Percentiles rank a stretch among this genome's conserved stretches.
These are phyloP conservation scores for Tyrannus savana DNA, from an alignment of 2,113 vertebrate species.

Conservation along the genomic window DNA sequence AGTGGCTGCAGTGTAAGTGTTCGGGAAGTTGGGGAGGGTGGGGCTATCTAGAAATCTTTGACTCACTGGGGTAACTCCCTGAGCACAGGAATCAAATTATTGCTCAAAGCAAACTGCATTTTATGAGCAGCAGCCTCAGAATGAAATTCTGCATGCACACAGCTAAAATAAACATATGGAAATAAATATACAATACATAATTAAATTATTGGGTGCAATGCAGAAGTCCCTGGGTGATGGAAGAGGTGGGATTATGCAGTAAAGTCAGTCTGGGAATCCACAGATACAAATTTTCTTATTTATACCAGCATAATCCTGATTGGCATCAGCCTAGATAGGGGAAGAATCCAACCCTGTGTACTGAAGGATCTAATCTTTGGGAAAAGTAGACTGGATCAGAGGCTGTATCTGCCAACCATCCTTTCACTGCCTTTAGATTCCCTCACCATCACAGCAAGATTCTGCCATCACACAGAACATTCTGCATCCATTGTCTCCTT, in stretches of 20 bases:
- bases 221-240: background rate
- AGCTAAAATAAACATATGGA: background rate
- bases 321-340: constrained; percentile 25
- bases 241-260: constrained; percentile 8
- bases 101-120: constrained; percentile 32
- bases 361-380: constrained; percentile 47
- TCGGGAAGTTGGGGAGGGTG: constrained; percentile 75
- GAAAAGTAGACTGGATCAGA: constrained; percentile 39
- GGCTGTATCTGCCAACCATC: background rate
- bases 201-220: constrained; percentile 12
- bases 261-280: constrained; percentile 3
- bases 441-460: background rate
- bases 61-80: constrained; percentile 77
- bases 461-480: background rate
- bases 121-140: constrained; percentile 12
- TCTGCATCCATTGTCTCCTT: background rate
- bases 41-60: constrained; percentile 72
- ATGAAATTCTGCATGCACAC: background rate
- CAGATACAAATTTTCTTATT: constrained; percentile 17
- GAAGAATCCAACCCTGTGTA: constrained; percentile 25
- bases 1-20: constrained; percentile 53
- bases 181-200: background rate
- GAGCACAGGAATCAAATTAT: constrained; percentile 65
- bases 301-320: constrained; percentile 35
- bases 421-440: background rate